Conservation (phyloP, 1,140 invertebrate genomes). For the Drosophila santomea region DNA sequence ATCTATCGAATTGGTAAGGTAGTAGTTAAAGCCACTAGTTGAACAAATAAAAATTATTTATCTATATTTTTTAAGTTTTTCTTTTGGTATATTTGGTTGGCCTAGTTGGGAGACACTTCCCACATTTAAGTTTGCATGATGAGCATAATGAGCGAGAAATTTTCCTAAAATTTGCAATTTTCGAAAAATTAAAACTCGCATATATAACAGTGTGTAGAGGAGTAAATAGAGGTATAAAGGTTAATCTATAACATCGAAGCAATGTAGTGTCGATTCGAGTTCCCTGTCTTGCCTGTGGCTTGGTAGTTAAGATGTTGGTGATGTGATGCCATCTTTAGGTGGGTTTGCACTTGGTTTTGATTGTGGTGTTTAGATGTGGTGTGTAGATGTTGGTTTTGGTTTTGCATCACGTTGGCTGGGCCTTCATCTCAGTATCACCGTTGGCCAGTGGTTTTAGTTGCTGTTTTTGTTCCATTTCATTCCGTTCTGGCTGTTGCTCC, state of each 20-base stretch:
- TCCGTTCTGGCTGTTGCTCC: not conserved
- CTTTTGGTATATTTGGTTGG: conserved; percentile 15
- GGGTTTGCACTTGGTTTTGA: conserved; percentile 13
- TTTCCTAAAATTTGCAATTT: not conserved
- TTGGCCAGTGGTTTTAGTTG: not conserved
- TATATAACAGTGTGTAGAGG: too few relatives aligned
- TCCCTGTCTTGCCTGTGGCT: conserved; percentile 5
- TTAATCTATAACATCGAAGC: conserved; percentile 4
- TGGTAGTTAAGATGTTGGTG: conserved; percentile 3
- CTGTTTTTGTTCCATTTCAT: not conserved
- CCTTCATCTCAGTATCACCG: conserved; percentile 29
- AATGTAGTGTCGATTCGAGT: not conserved
- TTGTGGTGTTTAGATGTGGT: not conserved
- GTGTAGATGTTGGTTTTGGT: conserved; percentile 2
- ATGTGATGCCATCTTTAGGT: conserved; percentile 40
- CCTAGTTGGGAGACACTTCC: not conserved
- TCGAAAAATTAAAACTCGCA: not conserved
- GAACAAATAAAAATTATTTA: conserved; percentile 35
- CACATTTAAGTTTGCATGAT: not conserved
- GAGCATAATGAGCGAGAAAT: not conserved
- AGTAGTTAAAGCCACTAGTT: not conserved
- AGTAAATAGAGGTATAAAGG: not conserved
- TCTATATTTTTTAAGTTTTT: conserved; percentile 5
- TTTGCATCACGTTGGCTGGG: conserved; percentile 33
- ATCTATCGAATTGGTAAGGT: not conserved